A percentile compares a stretch with the other conserved stretches of the same genome.
phyloP scores from a whole-genome alignment of 2,888 invertebrate species.

The Scaptomyza parva region DNA sequence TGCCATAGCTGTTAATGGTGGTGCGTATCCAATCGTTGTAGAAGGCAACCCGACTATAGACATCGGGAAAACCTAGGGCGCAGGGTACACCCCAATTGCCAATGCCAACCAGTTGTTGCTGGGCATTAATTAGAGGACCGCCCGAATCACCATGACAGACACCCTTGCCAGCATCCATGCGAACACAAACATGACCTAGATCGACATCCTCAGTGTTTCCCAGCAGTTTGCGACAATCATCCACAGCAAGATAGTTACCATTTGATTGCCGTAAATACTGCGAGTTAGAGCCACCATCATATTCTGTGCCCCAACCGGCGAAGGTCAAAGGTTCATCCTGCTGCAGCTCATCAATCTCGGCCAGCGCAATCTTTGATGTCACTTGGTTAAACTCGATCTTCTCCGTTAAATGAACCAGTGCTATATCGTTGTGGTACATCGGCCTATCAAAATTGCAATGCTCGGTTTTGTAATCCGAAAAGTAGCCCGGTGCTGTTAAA shows the following conservation, averaged over 20 bases:
- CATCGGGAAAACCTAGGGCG: constrained; percentile 76
- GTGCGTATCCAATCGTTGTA: constrained; percentile 79
- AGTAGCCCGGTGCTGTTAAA: constrained; percentile 39
- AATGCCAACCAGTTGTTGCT: constrained; percentile 69
- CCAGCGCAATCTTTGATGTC: constrained; percentile 86
- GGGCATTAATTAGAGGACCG: constrained; percentile 69
- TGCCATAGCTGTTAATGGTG: constrained; percentile 54
- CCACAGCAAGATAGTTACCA: constrained; percentile 85
- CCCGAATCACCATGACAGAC: constrained; percentile 79
- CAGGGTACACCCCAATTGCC: constrained; percentile 82
- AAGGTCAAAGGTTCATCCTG: constrained; percentile 86
- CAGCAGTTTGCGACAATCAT: constrained; percentile 85
- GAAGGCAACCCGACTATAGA: constrained; percentile 73
- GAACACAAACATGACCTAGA: constrained; percentile 87
- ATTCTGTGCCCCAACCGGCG: constrained; percentile 87
- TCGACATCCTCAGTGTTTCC: constrained; percentile 85
- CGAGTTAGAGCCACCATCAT: constrained; percentile 84
- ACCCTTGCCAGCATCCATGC: constrained; percentile 86
- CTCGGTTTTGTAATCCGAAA: constrained; percentile 49
- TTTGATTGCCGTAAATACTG: constrained; percentile 86
- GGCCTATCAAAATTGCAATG: constrained; percentile 77
- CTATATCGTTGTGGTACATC: constrained; percentile 87
- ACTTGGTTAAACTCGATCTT: constrained; percentile 85
- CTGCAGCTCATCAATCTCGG: constrained; percentile 78
- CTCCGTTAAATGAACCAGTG: constrained; percentile 86